phyloP scores from a whole-genome alignment of 2,888 invertebrate genomes.

The Hirtodrosophila histrioides region DNA sequence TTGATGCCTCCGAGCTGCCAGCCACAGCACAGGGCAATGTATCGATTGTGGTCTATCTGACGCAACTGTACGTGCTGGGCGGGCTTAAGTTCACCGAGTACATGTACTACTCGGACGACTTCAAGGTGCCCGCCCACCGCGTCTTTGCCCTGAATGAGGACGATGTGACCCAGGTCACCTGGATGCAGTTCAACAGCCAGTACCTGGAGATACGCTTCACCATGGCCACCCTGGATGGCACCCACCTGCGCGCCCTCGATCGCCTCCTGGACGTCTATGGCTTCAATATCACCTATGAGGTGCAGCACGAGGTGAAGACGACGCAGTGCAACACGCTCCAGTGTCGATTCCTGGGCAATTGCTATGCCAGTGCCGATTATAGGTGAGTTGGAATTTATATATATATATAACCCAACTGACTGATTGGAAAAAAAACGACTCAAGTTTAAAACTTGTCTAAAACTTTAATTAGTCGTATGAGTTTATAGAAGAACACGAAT shows the following conservation, averaged over 20 bases:
- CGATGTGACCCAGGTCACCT: conserved; percentile 88
- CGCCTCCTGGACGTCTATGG: conserved; percentile 94
- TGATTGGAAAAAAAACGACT: too few relatives aligned
- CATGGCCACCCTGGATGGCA: conserved; percentile 90
- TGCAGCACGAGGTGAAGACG: conserved; percentile 86
- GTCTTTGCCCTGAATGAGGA: conserved; percentile 90
- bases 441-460: too few relatives aligned
- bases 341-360: conserved; percentile 94
- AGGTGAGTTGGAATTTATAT: conserved; percentile 86
- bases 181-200: conserved; percentile 88
- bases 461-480: too few relatives aligned
- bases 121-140: conserved; percentile 88
- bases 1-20: conserved; percentile 90
- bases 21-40: conserved; percentile 85
- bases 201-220: conserved; percentile 92
- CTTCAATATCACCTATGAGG: conserved; percentile 96
- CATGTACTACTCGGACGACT: conserved; percentile 89
- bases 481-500: too few relatives aligned
- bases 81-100: conserved; percentile 91
- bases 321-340: conserved; percentile 91
- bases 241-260: conserved; percentile 92
- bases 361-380: conserved; percentile 89
- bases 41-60: conserved; percentile 93
- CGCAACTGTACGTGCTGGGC: conserved; percentile 93
- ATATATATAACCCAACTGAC: too few relatives aligned